These are phyloP conservation scores for Rousettus madagascariensis DNA, from an alignment of 2,797 vertebrate genomes.

Conservation along the genomic window DNA sequence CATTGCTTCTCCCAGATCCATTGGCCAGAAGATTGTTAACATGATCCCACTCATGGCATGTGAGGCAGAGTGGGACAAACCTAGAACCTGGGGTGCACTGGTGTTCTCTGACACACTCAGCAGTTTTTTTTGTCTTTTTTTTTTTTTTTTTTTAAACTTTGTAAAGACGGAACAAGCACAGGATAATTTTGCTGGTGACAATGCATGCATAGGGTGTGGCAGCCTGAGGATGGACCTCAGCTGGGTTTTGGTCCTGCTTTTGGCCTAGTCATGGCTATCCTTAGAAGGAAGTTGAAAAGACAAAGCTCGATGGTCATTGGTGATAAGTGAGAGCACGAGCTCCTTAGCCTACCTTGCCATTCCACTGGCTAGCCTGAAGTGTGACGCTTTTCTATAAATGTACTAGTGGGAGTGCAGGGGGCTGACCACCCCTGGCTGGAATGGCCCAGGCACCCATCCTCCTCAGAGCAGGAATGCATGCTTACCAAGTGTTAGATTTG, in stretches of 20 bases:
- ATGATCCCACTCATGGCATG: background rate
- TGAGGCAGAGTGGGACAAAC: fast-evolving
- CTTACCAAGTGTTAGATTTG: background rate
- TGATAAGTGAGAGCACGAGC: background rate
- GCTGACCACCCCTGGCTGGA: background rate
- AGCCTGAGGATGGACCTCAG: fast-evolving
- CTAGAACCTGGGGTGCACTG: fast-evolving
- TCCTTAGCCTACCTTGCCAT: background rate
- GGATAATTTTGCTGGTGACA: background rate
- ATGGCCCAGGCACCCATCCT: background rate
- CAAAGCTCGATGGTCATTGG: background rate
- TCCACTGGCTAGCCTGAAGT: background rate
- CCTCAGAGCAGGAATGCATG: no score
- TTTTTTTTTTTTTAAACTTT: background rate
- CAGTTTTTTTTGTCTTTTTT: no score
- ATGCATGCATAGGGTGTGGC: background rate
- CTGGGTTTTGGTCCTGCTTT: background rate
- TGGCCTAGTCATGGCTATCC: background rate
- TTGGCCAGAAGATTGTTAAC: background rate
- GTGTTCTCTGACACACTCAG: background rate
- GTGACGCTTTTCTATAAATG: background rate
- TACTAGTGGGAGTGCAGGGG: no score
- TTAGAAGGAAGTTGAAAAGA: background rate
- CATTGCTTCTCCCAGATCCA: background rate
- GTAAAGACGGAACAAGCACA: background rate